Evolutionary conservation across 2,113 vertebrate genomes (phyloP), one percentile per base, ranked within the genome.

Genomic region (Cairina moschata): DNA sequence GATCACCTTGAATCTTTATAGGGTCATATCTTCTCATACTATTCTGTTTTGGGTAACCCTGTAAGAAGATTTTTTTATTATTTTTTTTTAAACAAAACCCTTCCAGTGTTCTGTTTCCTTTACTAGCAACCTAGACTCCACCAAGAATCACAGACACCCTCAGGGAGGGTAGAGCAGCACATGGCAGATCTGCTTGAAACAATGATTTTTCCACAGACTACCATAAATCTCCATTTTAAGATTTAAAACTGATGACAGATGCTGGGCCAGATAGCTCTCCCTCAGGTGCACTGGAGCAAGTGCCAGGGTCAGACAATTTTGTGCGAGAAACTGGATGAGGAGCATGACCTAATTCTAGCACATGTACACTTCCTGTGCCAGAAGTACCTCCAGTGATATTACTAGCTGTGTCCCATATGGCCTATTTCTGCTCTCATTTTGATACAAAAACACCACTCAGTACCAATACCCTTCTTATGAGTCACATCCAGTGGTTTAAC

Each of bases 341-440:
- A 94, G 73, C 90, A 83, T 98, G 97, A 98, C 98, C 98, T 98
- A 98, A 97, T 98, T 98, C 91, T 56, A 96, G 86, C 91, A 91
- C 78, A 12, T 93, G 88, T 73, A 96, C 67, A 72, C 84, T 91
- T 92, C 87, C 91, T 55, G 69, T 88, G 95, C 96, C 97, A 97
- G 85, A 93, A 93, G 65, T 44, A 86, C 78, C 80, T 98, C 93
- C 92, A 94, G 91, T 91, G 85, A 75, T 95, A 91, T 76, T 79
- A 94, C 96, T 96, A 97, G 76, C 97, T 97, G 96, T 86, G 96
- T 82, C 89, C 97, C 97, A 97, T 97, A 97, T 96, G 97, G 96
- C 92, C 86, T 69, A 83, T 81, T 96, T 97, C 93, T 89, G 13
- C 88, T 95, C 89, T 87, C 32, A 36, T 78, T 93, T 81, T 75